A percentile compares a stretch with the other conserved stretches of the same genome.
Conservation (phyloP, 2,888 invertebrate species). For the Allolobophora icterica region DNA sequence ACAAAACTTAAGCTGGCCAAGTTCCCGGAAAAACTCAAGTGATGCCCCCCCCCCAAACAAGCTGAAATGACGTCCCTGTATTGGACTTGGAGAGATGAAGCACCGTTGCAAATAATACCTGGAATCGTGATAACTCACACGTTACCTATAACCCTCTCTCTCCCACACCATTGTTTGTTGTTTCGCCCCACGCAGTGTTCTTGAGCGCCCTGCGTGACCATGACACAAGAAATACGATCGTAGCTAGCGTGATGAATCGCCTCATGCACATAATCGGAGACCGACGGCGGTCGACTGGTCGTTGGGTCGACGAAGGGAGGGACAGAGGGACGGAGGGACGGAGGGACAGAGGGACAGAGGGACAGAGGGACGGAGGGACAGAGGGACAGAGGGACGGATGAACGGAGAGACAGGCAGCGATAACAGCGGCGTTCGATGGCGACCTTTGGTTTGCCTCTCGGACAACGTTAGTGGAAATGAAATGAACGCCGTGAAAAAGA, state of each 20-base stretch:
- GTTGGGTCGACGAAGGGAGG: not conserved
- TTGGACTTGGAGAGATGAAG: not conserved
- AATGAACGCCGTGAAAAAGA: not conserved
- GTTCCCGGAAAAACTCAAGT: no score
- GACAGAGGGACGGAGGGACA: no score
- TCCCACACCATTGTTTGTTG: no score
- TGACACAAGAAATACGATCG: slow-evolving; percentile 9
- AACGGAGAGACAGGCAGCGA: not conserved
- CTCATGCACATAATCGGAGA: slow-evolving; percentile 9
- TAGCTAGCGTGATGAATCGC: not conserved
- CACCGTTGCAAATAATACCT: not conserved
- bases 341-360: no score
- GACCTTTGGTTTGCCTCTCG: not conserved
- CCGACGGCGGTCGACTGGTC: not conserved
- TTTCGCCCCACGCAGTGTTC: not conserved
- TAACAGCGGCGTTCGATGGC: not conserved
- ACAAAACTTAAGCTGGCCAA: no score
- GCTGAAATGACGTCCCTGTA: no score
- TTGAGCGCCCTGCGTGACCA: not conserved
- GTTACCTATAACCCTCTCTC: not conserved
- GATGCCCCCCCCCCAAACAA: no score
- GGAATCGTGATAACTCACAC: slow-evolving; percentile 10
- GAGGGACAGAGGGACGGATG: not conserved
- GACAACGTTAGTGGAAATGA: not conserved
- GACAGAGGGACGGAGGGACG: no score